Base-by-base conservation (phyloP, 2,113 vertebrate genomes). In the Dascyllus trimaculatus region DNA sequence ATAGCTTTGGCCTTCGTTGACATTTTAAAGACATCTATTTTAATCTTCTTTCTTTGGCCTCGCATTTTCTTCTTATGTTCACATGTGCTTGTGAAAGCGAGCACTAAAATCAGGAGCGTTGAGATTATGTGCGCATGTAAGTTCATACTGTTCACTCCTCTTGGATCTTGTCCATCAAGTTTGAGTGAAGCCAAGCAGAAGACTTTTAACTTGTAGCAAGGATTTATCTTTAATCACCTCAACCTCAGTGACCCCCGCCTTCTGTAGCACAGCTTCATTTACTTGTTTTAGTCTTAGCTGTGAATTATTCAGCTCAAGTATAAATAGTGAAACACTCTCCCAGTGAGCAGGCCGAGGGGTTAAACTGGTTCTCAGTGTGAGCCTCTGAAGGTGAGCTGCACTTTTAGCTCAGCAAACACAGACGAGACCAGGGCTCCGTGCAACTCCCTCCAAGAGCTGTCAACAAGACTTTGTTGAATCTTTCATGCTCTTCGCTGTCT, bases 401-500 rank as follows among this genome's bases (percentile, higher is more conserved):
- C 60, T 65, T 72, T 72, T 59, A 52, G 38, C 78, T 67, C 54
- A 66, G 56, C 62, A 69, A 68, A 77, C 73, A 62, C 62, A 54
- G 64, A 80, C 0, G 0, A 49, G 71, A 67, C 67, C 45, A 38
- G 67, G 48, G 56, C 19, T 11, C 52, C 48, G 19, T 25, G 52
- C 64, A 29, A 40, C 54, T 60, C 61, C 35, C 49, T 71, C 53
- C 49, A 22, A 56, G 61, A 80, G 60, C 75, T 51, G 71, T 80
- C 80, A 72, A 65, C 63, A 64, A n/a, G 21, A 49, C 58, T 71
- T 56, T 70, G 79, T 68, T 85, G 71, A 86, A 81, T 84, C 52
- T 78, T 88, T 84, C 73, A 75, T 75, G 32, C 80, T 38, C 45
- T 54, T 40, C 51, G 51, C 43, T 73, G 51, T 57, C 61, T 64